Conservation (phyloP, 2,113 vertebrate genomes). For the Haemorhous mexicanus region DNA sequence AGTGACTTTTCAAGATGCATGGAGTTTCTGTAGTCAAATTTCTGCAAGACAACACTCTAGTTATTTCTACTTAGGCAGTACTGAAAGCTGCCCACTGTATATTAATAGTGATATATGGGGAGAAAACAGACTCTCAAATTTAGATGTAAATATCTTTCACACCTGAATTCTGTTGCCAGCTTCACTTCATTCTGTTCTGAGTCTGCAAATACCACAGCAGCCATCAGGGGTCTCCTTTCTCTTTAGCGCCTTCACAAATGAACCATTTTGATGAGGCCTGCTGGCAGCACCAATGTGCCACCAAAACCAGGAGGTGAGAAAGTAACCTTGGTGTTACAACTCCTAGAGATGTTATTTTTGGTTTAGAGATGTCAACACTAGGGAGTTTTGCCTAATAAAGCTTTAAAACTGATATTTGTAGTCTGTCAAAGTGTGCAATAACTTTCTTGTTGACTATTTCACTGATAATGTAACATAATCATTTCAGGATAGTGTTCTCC, state of each 20-base stretch:
- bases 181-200: not conserved
- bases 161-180: not conserved
- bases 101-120: not conserved
- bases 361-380: not conserved
- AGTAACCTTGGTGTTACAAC: not conserved
- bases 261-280: not conserved
- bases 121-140: not conserved
- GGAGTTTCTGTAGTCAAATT: not conserved
- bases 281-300: not conserved
- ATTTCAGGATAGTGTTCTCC: not conserved
- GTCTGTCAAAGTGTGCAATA: not conserved
- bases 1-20: not conserved
- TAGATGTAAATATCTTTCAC: not conserved
- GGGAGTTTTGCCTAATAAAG: not conserved
- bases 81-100: not conserved
- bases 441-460: not conserved
- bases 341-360: not conserved
- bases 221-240: constrained; percentile 70
- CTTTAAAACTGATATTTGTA: not conserved
- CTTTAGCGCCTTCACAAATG: not conserved
- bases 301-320: not conserved
- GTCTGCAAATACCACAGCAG: not conserved
- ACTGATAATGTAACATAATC: not conserved
- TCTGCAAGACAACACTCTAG: not conserved
- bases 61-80: not conserved